Evolutionary conservation across 2,113 vertebrate species (phyloP), one percentile per base, ranked within the genome.

Genomic region (Speoplatyrhinus poulsoni): DNA sequence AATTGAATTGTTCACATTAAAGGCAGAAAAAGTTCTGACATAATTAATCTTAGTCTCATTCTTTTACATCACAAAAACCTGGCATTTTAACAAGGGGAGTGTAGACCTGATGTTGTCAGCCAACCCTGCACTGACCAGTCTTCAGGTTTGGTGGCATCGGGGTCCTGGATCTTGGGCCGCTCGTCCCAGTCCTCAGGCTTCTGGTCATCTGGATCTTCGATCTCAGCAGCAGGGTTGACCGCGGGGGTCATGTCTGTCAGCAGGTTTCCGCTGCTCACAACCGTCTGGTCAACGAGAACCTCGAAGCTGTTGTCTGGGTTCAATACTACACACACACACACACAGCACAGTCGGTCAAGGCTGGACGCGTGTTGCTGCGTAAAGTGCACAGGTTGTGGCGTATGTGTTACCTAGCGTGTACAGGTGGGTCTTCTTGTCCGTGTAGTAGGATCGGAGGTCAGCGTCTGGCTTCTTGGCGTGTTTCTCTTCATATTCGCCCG

Each of bases 131-230:
- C 93, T 91, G 68, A 98, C 98, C 98, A 99, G 82, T 99, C 97
- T 41, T 98, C 98, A 0, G 98, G 98, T 76, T 99, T 99, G 73
- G 92, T 83, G 19, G 98, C 96, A 72, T 95, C 93, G 0, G 97
- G 96, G 83, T 99, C 98, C 81, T 96, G 92, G 73, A 99, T 96
- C 90, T 98, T 99, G 33, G 98, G 92, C 73, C 96, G 95, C 85
- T 99, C 98, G 72, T 99, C 98, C 98, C 98, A 99, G 81, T 99
- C 97, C 65, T 99, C 98, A 0, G 98, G 98, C 47, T 99, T 99
- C 65, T 90, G 90, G 85, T 99, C 97, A 54, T 98, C 95, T 0
- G 96, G 97, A 75, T 99, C 98, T 74, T 99, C 97, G 46, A 98
- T 97, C 91, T 99, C 98, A 13, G 94, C 93, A 0, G 94, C 72